A percentile compares a stretch with the other conserved stretches of the same genome.
These are phyloP conservation scores for Orcinus orca DNA, from an alignment of 2,113 vertebrate species.

Conservation along the genomic window DNA sequence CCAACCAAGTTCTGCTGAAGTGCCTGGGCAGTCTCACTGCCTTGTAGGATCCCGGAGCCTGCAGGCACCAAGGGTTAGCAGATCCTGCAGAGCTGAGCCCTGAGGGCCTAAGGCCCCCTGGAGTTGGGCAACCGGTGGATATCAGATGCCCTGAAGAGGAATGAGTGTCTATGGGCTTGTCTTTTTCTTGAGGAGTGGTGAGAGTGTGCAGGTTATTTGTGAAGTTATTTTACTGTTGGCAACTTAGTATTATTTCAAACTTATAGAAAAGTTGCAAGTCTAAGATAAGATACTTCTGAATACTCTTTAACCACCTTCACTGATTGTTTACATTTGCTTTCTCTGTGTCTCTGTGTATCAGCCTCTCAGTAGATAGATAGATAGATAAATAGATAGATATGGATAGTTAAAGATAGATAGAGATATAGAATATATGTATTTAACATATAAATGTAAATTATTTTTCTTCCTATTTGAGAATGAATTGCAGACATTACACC, in stretches of 20 bases:
- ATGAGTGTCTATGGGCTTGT: too few relatives aligned
- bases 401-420: background rate
- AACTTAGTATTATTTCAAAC: background rate
- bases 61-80: too few relatives aligned
- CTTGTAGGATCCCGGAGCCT: too few relatives aligned
- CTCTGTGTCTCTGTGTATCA: background rate
- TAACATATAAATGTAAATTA: background rate
- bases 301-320: background rate
- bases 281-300: background rate
- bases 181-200: background rate
- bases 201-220: background rate
- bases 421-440: background rate
- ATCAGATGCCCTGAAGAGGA: background rate
- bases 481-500: background rate
- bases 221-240: background rate
- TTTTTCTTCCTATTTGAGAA: slow-evolving; percentile 25
- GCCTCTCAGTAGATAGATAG: background rate
- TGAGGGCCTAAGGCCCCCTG: background rate
- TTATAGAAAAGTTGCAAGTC: background rate
- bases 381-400: background rate
- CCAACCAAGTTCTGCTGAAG: background rate
- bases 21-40: background rate
- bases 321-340: background rate
- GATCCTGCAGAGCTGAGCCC: background rate
- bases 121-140: too few relatives aligned